These are phyloP conservation scores for Scomber japonicus DNA, from an alignment of 2,113 vertebrate genomes.

Conservation along the genomic window DNA sequence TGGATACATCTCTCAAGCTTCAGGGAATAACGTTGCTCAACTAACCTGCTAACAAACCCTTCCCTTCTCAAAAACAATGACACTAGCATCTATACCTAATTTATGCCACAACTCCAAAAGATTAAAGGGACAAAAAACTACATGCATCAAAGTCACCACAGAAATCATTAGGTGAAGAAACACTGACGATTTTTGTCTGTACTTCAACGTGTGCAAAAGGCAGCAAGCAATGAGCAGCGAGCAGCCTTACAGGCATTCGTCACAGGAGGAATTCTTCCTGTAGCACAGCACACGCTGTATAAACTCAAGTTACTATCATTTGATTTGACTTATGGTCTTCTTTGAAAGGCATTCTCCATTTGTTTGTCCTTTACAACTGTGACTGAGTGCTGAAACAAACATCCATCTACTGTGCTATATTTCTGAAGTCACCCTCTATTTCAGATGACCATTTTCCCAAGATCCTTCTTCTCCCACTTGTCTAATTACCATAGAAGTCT, in stretches of 20 bases:
- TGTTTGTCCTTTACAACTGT: conserved; percentile 62
- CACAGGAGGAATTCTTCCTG: conserved; percentile 20
- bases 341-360: conserved; percentile 54
- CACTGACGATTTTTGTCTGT: conserved; percentile 92
- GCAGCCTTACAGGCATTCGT: conserved; percentile 45
- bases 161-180: conserved; percentile 93
- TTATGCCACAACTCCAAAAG: conserved; percentile 82
- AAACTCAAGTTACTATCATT: conserved; percentile 33
- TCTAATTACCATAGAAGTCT: conserved; percentile 81
- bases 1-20: conserved; percentile 12
- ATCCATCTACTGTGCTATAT: conserved; percentile 47
- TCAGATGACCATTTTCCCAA: conserved; percentile 75
- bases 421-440: conserved; percentile 67
- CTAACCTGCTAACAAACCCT: conserved; percentile 48
- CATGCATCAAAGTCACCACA: conserved; percentile 93
- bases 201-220: conserved; percentile 89
- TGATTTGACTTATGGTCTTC: conserved; percentile 57
- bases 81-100: conserved; percentile 83
- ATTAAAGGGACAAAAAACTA: conserved; percentile 92
- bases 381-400: conserved; percentile 68
- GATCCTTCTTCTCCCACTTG: conserved; percentile 76
- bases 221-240: conserved; percentile 67
- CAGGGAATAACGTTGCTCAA: conserved; percentile 30
- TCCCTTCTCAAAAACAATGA: conserved; percentile 85
- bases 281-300: not conserved